Percentiles rank a stretch among this genome's conserved stretches.
Evolutionary conservation across 1,140 invertebrate species (phyloP).

Genomic region (Goniozus legneri): DNA sequence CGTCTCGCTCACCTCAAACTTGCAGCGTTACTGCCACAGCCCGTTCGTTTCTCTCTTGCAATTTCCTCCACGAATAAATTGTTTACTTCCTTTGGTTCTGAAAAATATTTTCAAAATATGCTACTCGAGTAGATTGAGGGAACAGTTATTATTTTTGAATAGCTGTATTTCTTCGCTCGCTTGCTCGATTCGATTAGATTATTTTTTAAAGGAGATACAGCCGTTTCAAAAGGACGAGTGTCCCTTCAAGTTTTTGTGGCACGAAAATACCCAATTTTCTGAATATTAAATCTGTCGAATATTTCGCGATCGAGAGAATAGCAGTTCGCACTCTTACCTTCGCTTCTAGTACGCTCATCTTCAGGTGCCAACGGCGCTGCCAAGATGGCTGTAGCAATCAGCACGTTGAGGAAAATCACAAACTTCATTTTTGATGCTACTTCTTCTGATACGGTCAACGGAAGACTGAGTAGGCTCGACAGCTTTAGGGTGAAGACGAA

Average conservation of each 20-base stretch:
- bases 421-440: background rate
- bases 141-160: background rate
- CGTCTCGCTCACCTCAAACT: background rate
- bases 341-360: background rate
- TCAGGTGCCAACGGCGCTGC: background rate
- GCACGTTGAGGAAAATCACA: background rate
- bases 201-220: background rate
- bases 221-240: background rate
- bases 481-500: too few species aligned
- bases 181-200: background rate
- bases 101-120: background rate
- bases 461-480: too few species aligned
- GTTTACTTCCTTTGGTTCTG: background rate
- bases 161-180: background rate
- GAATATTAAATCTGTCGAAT: background rate
- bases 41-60: background rate
- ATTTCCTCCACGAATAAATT: background rate
- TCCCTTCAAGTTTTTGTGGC: background rate
- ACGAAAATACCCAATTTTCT: background rate
- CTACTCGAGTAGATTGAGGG: too few species aligned
- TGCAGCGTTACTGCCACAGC: background rate
- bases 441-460: too few species aligned
- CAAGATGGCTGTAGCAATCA: background rate
- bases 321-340: background rate
- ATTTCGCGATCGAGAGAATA: too few species aligned